Conservation (phyloP, 2,113 vertebrate genomes). For the Gambusia holbrooki region DNA sequence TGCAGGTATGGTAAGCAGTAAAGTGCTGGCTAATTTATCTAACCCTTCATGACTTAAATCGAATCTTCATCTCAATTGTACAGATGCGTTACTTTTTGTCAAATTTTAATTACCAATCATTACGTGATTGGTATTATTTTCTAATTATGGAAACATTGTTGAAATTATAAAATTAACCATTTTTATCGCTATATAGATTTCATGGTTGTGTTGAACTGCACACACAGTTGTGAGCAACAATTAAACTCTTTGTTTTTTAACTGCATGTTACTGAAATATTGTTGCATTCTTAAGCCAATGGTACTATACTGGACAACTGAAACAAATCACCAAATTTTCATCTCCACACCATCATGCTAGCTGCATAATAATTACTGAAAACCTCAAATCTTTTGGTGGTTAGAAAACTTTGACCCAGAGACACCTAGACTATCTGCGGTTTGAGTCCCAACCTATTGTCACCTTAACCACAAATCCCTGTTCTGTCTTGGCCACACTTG, state of each 20-base stretch:
- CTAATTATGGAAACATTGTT: neutral
- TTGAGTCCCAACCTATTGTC: slow-evolving; percentile 16
- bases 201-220: too few relatives aligned
- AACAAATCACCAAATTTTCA: too few relatives aligned
- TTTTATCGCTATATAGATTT: too few relatives aligned
- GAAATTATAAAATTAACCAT: neutral
- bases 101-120: neutral
- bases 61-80: neutral
- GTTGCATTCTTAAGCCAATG: too few relatives aligned
- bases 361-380: slow-evolving; percentile 1
- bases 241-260: too few relatives aligned
- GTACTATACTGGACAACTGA: too few relatives aligned
- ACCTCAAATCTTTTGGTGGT: neutral
- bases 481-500: slow-evolving; percentile 54
- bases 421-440: neutral
- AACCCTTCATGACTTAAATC: neutral
- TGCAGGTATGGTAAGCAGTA: too few relatives aligned
- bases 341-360: neutral
- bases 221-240: too few relatives aligned
- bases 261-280: too few relatives aligned
- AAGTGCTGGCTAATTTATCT: too few relatives aligned
- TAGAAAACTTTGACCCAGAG: slow-evolving; percentile 6
- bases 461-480: slow-evolving; percentile 56
- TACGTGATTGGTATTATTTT: neutral
- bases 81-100: neutral